phyloP scores from a whole-genome alignment of 2,113 vertebrate species.

The Corydoras maculifer region DNA sequence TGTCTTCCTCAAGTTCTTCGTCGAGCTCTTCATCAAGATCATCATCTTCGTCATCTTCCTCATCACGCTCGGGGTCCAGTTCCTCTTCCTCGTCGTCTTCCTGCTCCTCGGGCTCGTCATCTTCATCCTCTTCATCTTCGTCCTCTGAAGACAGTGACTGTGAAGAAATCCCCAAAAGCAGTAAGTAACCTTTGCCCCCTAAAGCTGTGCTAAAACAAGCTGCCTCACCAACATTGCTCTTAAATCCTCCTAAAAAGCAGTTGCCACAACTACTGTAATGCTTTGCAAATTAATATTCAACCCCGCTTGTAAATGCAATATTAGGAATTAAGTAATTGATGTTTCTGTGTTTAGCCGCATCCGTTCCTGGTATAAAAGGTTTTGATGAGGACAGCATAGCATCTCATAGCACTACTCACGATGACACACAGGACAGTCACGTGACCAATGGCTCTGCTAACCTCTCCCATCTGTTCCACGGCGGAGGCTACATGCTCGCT shows the following conservation, averaged over 20 bases:
- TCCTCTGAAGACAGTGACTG: constrained; percentile 90
- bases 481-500: constrained; percentile 88
- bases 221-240: too few species aligned
- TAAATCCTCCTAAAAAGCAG: too few species aligned
- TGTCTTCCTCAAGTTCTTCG: constrained; percentile 75
- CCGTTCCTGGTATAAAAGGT: constrained; percentile 76
- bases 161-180: constrained; percentile 62
- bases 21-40: constrained; percentile 90
- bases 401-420: constrained; percentile 83
- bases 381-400: constrained; percentile 95
- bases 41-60: constrained; percentile 86
- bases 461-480: constrained; percentile 76
- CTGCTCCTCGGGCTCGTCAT: constrained; percentile 91
- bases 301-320: too few species aligned
- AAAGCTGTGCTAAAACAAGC: too few species aligned
- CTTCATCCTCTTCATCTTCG: constrained; percentile 86
- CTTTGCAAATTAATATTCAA: not conserved
- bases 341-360: constrained; percentile 58
- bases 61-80: constrained; percentile 70
- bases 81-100: constrained; percentile 73
- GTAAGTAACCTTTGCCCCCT: constrained; percentile 44
- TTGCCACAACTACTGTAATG: not conserved
- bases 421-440: constrained; percentile 88
- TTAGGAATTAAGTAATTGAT: not conserved
- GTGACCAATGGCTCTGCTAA: constrained; percentile 78